Conservation (phyloP, 92 coral and sea anemone genomes). For the Ricordea florida region DNA sequence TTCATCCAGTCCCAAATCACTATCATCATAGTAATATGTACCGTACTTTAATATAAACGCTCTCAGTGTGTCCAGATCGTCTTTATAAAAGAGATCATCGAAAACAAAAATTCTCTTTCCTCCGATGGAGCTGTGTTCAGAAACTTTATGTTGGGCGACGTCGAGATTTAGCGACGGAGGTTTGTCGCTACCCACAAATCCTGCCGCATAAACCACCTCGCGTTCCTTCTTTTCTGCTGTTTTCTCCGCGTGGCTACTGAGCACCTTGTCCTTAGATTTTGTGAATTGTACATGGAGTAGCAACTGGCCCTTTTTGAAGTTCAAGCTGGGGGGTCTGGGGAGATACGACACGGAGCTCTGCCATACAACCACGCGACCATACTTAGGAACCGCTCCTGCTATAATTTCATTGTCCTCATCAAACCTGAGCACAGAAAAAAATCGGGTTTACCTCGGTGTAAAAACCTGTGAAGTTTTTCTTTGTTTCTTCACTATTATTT, state of each 20-base stretch:
- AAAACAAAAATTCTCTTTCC: conserved; percentile 87
- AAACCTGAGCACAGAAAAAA: conserved; percentile 36
- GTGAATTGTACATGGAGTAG: conserved; percentile 86
- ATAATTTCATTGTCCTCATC: conserved; percentile 86
- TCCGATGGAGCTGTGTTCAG: conserved; percentile 56
- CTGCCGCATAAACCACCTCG: conserved; percentile 46
- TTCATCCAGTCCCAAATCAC: conserved; percentile 70
- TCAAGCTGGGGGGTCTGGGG: conserved; percentile 92
- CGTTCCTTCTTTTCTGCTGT: conserved; percentile 43
- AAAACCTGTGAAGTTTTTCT: too few relatives aligned
- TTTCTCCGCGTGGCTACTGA: conserved; percentile 47
- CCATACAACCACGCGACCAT: conserved; percentile 85
- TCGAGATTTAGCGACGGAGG: conserved; percentile 46
- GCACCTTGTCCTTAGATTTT: conserved; percentile 76
- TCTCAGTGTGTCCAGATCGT: conserved; percentile 84
- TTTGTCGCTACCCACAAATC: conserved; percentile 72
- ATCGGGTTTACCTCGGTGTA: not conserved
- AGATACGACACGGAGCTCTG: conserved; percentile 85
- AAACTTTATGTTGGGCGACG: conserved; percentile 43
- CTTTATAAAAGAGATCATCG: conserved; percentile 86
- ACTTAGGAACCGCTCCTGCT: conserved; percentile 90
- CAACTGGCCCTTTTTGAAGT: conserved; percentile 75
- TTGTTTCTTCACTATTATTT: too few relatives aligned
- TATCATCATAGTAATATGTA: conserved; percentile 89
- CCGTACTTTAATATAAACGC: conserved; percentile 83